phyloP scores from a whole-genome alignment of 2,888 invertebrate species.

The Leucophenga montana region DNA sequence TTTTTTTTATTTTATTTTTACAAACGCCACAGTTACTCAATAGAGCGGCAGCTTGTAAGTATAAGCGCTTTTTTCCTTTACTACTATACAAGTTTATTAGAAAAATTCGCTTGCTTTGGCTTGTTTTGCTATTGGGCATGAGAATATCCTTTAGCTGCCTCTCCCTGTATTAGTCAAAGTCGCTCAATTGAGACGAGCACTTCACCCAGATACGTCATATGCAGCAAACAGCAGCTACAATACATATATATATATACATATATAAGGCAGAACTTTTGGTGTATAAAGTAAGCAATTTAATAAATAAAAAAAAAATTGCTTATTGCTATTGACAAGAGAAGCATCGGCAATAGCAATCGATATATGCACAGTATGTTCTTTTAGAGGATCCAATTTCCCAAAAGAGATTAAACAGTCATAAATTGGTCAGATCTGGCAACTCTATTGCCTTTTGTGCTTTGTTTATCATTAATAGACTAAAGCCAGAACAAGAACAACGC shows the following conservation, averaged over 20 bases:
- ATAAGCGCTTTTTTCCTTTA: neutral
- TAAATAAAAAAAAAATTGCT: too few species aligned
- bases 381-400: too few species aligned
- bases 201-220: conserved; percentile 11
- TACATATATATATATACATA: neutral
- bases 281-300: neutral
- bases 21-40: conserved; percentile 9
- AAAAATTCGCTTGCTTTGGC: conserved; percentile 7
- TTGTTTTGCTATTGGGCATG: neutral
- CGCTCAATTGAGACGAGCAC: neutral
- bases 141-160: neutral
- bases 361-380: too few species aligned
- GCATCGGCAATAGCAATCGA: too few species aligned
- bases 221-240: neutral
- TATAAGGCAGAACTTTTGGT: too few species aligned
- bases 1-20: neutral
- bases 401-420: too few species aligned
- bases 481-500: neutral
- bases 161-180: neutral
- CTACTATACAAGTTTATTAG: conserved; percentile 23
- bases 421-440: too few species aligned
- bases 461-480: neutral
- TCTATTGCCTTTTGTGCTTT: too few species aligned
- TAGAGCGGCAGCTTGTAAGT: conserved; percentile 7
- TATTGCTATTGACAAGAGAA: too few species aligned